Conservation (phyloP, 1,140 invertebrate species). For the Acromyrmex heyeri region DNA sequence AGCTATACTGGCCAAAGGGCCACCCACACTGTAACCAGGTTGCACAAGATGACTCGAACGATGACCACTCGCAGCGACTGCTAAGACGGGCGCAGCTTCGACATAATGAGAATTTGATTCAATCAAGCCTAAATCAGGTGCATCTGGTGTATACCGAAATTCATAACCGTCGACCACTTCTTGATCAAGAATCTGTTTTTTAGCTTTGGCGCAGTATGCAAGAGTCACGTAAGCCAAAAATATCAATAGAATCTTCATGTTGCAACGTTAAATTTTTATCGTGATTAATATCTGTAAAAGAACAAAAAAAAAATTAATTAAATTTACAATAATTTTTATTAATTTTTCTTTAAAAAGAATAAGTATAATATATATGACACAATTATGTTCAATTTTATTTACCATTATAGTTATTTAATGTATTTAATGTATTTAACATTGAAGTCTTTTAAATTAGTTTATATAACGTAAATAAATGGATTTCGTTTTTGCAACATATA, state of each 20-base stretch:
- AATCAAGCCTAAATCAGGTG: not conserved
- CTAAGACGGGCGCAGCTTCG: constrained; percentile 27
- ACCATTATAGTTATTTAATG: not conserved
- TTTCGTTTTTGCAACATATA: not conserved
- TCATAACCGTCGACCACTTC: constrained; percentile 57
- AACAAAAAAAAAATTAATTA: no score
- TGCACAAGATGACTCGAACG: not conserved
- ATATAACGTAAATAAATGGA: no score
- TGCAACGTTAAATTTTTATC: not conserved
- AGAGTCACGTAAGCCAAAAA: constrained; percentile 54
- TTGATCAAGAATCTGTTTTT: constrained; percentile 68
- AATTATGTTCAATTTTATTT: not conserved
- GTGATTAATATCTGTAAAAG: constrained; percentile 31
- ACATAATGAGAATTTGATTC: constrained; percentile 36
- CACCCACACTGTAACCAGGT: constrained; percentile 83
- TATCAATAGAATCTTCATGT: constrained; percentile 65
- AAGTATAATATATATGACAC: not conserved
- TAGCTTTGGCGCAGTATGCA: constrained; percentile 46
- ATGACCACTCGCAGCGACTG: not conserved
- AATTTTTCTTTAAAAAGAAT: not conserved
- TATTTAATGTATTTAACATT: not conserved
- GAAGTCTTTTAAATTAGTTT: no score
- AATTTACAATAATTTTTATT: not conserved
- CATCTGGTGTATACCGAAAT: constrained; percentile 62
- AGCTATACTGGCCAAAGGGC: constrained; percentile 77